Evolutionary conservation across 2,113 vertebrate genomes (phyloP).

Genomic region (Camelus dromedarius): DNA sequence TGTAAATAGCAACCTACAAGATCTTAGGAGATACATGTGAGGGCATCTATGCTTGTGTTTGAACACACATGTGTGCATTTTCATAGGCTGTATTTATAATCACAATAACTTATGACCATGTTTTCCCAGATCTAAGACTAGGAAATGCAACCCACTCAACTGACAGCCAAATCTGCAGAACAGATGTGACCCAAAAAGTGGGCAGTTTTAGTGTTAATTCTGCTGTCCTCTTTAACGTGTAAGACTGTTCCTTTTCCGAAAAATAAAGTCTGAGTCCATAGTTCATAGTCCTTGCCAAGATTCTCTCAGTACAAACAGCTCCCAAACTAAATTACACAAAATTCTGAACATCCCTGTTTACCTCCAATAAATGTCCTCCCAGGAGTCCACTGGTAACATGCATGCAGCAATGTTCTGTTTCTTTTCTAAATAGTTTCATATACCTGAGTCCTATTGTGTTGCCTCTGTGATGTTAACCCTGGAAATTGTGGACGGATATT

Average conservation of each 20-base stretch:
- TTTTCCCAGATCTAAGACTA: constrained; percentile 51
- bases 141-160: constrained; percentile 24
- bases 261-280: constrained; percentile 64
- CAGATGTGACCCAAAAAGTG: constrained; percentile 20
- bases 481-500: constrained; percentile 29
- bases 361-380: constrained; percentile 67
- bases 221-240: constrained; percentile 52
- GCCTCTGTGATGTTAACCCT: constrained; percentile 3
- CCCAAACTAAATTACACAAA: constrained; percentile 55
- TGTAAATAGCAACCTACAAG: background rate
- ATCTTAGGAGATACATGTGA: background rate
- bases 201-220: constrained; percentile 38
- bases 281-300: constrained; percentile 53
- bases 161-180: constrained; percentile 58
- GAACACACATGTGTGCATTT: background rate
- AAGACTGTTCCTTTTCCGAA: constrained; percentile 48
- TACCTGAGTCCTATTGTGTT: background rate
- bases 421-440: constrained; percentile 68
- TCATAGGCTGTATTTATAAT: background rate
- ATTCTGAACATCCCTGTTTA: constrained; percentile 77
- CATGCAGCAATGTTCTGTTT: constrained; percentile 54
- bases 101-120: background rate
- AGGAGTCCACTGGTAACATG: constrained; percentile 47
- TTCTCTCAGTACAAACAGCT: constrained; percentile 70
- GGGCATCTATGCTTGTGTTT: background rate